Percentiles rank a stretch among this genome's conserved stretches.
These are phyloP conservation scores for Epirrhoe tristata DNA, from an alignment of 2,888 invertebrate genomes.

Conservation along the genomic window DNA sequence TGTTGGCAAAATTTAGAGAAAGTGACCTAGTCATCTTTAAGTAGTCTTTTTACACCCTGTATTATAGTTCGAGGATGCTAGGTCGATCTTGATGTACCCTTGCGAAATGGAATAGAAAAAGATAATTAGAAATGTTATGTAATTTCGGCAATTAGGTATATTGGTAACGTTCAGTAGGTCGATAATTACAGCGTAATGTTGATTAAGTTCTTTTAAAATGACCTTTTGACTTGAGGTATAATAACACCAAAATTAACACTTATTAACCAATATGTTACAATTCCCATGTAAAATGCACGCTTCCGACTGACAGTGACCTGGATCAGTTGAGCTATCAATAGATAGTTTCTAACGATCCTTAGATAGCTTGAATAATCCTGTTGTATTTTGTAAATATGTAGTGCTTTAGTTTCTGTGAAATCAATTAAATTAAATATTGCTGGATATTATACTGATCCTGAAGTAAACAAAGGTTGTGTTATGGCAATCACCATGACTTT, in stretches of 20 bases:
- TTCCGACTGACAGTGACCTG: too few species aligned
- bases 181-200: conserved; percentile 17
- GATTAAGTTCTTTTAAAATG: conserved; percentile 21
- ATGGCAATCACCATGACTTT: too few species aligned
- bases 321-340: too few species aligned
- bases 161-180: conserved; percentile 22
- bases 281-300: neutral
- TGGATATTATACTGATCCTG: too few species aligned
- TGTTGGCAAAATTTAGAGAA: neutral
- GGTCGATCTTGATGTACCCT: conserved; percentile 29
- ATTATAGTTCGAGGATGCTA: conserved; percentile 14
- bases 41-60: neutral
- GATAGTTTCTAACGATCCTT: too few species aligned
- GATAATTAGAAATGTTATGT: conserved; percentile 26
- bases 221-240: conserved; percentile 15
- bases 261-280: neutral
- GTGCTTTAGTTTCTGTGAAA: too few species aligned
- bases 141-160: conserved; percentile 27
- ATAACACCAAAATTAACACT: neutral
- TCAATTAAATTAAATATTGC: too few species aligned
- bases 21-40: neutral
- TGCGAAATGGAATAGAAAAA: conserved; percentile 30
- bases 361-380: too few species aligned
- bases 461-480: too few species aligned
- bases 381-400: too few species aligned